These are phyloP conservation scores for Aspidiotus rigidus DNA, from an alignment of 2,888 invertebrate species.

Conservation along the genomic window DNA sequence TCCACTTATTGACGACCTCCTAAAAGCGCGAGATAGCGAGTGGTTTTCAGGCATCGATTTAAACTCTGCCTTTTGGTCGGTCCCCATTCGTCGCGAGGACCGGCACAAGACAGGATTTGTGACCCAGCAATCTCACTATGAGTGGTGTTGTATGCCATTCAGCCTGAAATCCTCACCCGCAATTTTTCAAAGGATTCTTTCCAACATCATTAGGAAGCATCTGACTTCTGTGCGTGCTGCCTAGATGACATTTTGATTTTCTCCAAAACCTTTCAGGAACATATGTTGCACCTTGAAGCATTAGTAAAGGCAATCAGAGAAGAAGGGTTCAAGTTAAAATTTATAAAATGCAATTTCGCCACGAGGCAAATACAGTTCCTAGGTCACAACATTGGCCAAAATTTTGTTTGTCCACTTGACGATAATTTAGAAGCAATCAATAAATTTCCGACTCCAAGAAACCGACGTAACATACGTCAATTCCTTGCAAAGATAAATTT, in stretches of 20 bases:
- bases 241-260: constrained; percentile 25
- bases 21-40: constrained; percentile 27
- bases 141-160: constrained; percentile 15
- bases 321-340: constrained; percentile 29
- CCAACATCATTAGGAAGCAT: neutral
- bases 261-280: constrained; percentile 37
- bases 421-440: constrained; percentile 27
- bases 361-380: constrained; percentile 12
- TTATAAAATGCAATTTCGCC: constrained; percentile 30
- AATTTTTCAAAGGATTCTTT: constrained; percentile 2
- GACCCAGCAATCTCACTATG: constrained; percentile 20
- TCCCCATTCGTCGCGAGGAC: constrained; percentile 16
- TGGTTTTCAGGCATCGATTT: constrained; percentile 41
- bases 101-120: constrained; percentile 26
- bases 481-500: constrained; percentile 34
- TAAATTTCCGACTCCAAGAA: constrained; percentile 26
- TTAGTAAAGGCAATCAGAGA: constrained; percentile 36
- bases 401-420: constrained; percentile 20
- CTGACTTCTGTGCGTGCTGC: neutral
- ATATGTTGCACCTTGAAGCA: constrained; percentile 36
- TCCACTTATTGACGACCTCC: constrained; percentile 33
- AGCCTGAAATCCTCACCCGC: constrained; percentile 24
- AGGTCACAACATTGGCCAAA: constrained; percentile 25
- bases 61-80: constrained; percentile 43
- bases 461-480: constrained; percentile 22